Conservation (phyloP, 2,797 vertebrate genomes). For the Schizothorax lantsangensis region DNA sequence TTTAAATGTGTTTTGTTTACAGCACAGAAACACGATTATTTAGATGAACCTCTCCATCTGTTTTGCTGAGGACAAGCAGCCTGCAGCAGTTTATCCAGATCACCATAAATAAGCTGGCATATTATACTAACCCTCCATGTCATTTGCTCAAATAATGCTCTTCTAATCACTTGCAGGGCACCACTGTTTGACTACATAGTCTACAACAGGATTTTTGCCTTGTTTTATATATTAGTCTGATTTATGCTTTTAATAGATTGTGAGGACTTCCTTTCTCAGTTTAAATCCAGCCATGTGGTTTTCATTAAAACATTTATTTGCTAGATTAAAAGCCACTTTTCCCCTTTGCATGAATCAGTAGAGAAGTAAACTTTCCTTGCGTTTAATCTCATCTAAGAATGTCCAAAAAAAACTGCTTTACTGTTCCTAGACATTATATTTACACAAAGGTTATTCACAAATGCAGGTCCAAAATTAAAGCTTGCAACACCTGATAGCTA, state of each 20-base stretch:
- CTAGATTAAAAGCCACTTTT: background rate
- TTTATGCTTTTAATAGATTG: slow-evolving; percentile 43
- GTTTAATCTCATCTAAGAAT: background rate
- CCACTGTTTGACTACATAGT: background rate
- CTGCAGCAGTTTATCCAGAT: slow-evolving; percentile 12
- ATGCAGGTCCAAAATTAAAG: background rate
- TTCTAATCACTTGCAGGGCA: slow-evolving; percentile 20
- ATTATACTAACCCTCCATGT: slow-evolving; percentile 11
- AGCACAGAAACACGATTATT: background rate
- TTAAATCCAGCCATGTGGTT: slow-evolving; percentile 40
- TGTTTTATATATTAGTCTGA: slow-evolving; percentile 28
- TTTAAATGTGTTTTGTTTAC: slow-evolving; percentile 14
- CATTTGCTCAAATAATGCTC: slow-evolving; percentile 5
- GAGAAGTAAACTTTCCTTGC: background rate
- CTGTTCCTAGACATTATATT: background rate
- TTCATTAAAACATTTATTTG: slow-evolving; percentile 23
- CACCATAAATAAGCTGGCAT: slow-evolving; percentile 23
- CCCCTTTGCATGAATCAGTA: background rate
- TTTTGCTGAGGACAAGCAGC: background rate
- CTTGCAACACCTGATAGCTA: background rate
- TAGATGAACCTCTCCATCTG: background rate
- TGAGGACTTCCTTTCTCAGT: slow-evolving; percentile 15
- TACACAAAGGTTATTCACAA: background rate
- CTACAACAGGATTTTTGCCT: slow-evolving; percentile 1
- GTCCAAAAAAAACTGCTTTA: background rate